Conservation (phyloP, 2,888 invertebrate species). For the Synergus gifuensis region DNA sequence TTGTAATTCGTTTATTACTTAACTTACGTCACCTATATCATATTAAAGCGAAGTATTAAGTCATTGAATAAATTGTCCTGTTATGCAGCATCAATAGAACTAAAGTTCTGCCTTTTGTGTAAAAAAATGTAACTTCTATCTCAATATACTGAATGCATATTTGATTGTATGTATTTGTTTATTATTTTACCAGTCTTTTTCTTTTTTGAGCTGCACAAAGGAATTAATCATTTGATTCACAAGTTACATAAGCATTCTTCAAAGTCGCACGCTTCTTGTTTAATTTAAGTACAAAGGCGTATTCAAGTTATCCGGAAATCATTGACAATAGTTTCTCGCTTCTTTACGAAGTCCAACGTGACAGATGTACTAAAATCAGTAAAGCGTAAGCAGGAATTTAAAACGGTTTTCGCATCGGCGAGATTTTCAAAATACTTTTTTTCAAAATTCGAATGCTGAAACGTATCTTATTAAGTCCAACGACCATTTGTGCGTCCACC, state of each 20-base stretch:
- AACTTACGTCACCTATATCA: background rate
- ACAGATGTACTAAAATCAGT: slow-evolving; percentile 29
- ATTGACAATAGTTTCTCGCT: slow-evolving; percentile 38
- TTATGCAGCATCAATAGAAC: background rate
- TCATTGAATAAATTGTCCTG: background rate
- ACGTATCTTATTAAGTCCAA: slow-evolving; percentile 13
- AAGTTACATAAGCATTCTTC: slow-evolving; percentile 9
- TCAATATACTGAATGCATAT: background rate
- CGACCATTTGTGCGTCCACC: slow-evolving; percentile 24
- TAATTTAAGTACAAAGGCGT: slow-evolving; percentile 31
- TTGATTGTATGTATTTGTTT: no score
- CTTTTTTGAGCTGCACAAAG: background rate
- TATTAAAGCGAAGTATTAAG: background rate
- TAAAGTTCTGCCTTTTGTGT: background rate
- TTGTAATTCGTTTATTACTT: slow-evolving; percentile 23
- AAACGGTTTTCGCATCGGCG: slow-evolving; percentile 1
- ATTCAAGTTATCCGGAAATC: slow-evolving; percentile 33
- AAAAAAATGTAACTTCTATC: background rate
- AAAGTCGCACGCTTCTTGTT: slow-evolving; percentile 7
- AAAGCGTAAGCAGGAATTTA: slow-evolving; percentile 19
- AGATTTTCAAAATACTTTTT: background rate
- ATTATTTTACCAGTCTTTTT: no score
- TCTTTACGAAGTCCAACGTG: slow-evolving; percentile 33
- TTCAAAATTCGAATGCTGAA: background rate
- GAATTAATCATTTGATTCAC: slow-evolving; percentile 3